phyloP scores from a whole-genome alignment of 1,140 invertebrate species.

The Homalodisca vitripennis region DNA sequence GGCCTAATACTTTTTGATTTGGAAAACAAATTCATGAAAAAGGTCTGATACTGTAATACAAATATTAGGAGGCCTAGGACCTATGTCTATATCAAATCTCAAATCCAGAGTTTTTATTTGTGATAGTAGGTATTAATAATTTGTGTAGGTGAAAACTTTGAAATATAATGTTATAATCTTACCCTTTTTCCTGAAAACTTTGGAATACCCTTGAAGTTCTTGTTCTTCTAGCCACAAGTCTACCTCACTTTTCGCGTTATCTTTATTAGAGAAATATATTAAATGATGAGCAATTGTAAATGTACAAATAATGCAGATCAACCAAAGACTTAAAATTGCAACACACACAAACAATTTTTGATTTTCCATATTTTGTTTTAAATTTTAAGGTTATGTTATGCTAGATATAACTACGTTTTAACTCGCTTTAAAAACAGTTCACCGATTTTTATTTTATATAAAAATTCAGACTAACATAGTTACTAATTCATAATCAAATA shows the following conservation, averaged over 20 bases:
- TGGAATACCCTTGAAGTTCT: constrained; percentile 62
- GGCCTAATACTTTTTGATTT: too few relatives aligned
- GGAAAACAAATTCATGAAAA: too few relatives aligned
- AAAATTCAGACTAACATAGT: neutral
- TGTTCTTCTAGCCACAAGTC: constrained; percentile 71
- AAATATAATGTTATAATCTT: too few relatives aligned
- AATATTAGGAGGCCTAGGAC: too few relatives aligned
- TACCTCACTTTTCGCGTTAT: constrained; percentile 58
- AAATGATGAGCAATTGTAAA: constrained; percentile 18
- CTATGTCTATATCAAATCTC: too few relatives aligned
- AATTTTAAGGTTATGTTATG: neutral
- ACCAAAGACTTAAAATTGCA: constrained; percentile 9
- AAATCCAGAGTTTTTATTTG: too few relatives aligned
- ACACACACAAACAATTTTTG: constrained; percentile 3
- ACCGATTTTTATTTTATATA: neutral
- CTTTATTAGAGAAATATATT: constrained; percentile 2
- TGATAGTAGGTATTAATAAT: too few relatives aligned
- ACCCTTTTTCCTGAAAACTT: constrained; percentile 69
- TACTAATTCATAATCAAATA: neutral
- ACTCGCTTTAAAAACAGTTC: neutral
- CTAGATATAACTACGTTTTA: neutral
- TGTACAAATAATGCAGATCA: constrained; percentile 13
- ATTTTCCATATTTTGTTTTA: neutral
- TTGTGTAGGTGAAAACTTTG: too few relatives aligned
- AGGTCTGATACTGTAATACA: too few relatives aligned